Evolutionary conservation across 2,113 vertebrate species (phyloP), one percentile per base, ranked within the genome.

Genomic region (Symphodus melops): DNA sequence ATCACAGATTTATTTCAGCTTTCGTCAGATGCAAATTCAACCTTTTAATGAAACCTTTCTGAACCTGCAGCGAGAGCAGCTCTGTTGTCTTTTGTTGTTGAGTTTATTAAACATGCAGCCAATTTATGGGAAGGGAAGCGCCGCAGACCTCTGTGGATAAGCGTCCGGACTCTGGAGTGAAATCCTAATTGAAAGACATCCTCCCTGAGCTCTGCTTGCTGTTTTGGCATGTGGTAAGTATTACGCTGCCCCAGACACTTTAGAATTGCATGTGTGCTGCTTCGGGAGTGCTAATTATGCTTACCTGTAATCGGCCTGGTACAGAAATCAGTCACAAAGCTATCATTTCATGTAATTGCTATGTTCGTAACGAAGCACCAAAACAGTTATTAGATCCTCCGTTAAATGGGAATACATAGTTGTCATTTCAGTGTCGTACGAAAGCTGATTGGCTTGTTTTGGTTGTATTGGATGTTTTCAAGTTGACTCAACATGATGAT

Each of bases 171-270:
- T 84, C 83, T 64, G 68, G 85, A 72, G 81, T 5, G 14, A 78
- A 53, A 71, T 72, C 68, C 70, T 87, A 79, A 86, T 84, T 84
- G 85, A 89, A 84, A 87, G 85, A 77, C 79, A 88, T 81, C 82
- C 28, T 86, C 68, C 83, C 81, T 21, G 19, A 62, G 68, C 75
- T 79, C 62, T 41, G 16, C 68, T 86, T 58, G 61, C 52, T 77
- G 79, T 77, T 77, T 68, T 80, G 72, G 77, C 77, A 85, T 83
- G 82, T 88, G 78, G 42, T 62, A 61, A 63, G 56, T 39, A 44
- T 68, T 51, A 60, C 61, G 51, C 72, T 28, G 46, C 64, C 76
- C 25, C 4, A 68, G 58, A 84, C 76, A 74, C 79, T 51, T 74
- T 57, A 68, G 70, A 68, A 73, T 75, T 77, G 72, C 61, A 75